These are phyloP conservation scores for Parnassius orleans DNA, from an alignment of 2,888 invertebrate species.

Conservation along the genomic window DNA sequence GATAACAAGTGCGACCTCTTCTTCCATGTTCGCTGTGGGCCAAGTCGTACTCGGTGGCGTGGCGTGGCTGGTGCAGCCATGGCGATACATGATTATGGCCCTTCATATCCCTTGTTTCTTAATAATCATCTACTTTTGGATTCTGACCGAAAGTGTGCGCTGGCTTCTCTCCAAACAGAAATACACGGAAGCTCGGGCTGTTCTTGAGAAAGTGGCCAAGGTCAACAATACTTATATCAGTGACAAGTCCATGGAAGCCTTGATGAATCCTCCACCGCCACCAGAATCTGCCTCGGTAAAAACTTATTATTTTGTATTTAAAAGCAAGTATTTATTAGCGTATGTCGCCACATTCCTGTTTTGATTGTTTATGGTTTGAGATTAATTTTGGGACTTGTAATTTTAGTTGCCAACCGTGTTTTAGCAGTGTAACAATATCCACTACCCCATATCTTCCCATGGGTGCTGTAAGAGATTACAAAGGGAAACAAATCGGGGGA, in stretches of 20 bases:
- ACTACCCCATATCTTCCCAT: too few species aligned
- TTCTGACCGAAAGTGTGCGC: slow-evolving; percentile 84
- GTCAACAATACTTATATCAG: slow-evolving; percentile 81
- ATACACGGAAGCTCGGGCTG: slow-evolving; percentile 80
- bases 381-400: too few species aligned
- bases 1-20: slow-evolving; percentile 83
- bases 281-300: not conserved
- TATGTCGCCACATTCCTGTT: too few species aligned
- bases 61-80: slow-evolving; percentile 85
- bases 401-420: too few species aligned
- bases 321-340: too few species aligned
- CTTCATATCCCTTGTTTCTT: slow-evolving; percentile 85
- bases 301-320: not conserved
- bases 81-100: slow-evolving; percentile 84
- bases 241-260: slow-evolving; percentile 69
- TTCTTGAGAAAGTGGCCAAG: slow-evolving; percentile 82
- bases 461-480: too few species aligned
- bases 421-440: too few species aligned
- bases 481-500: too few species aligned
- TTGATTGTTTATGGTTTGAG: too few species aligned
- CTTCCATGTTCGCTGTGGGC: slow-evolving; percentile 86
- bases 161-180: slow-evolving; percentile 87
- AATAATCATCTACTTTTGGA: slow-evolving; percentile 84
- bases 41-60: slow-evolving; percentile 84
- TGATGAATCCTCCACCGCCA: slow-evolving; percentile 48